phyloP scores from a whole-genome alignment of 2,888 invertebrate genomes.

The Timema cristinae region DNA sequence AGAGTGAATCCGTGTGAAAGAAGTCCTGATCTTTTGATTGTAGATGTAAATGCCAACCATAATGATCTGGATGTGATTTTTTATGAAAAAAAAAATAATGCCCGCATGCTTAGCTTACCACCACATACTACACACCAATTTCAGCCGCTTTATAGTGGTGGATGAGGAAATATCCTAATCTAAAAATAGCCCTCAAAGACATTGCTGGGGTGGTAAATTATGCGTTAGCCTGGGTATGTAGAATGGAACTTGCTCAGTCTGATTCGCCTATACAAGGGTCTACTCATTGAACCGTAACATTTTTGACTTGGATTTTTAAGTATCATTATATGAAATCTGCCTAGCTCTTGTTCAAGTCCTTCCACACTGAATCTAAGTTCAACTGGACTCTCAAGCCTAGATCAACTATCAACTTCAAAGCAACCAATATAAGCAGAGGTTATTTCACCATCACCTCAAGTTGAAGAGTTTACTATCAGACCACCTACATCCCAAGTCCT shows the following conservation, averaged over 20 bases:
- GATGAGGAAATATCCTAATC: conserved; percentile 15
- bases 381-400: background rate
- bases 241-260: conserved; percentile 14
- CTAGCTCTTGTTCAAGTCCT: background rate
- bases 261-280: conserved; percentile 9
- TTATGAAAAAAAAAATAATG: background rate
- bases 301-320: conserved; percentile 14
- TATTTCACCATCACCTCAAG: background rate
- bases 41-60: background rate
- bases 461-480: background rate
- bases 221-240: background rate
- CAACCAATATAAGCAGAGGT: background rate
- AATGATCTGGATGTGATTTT: background rate
- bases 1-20: background rate
- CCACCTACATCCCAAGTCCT: background rate
- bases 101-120: conserved; percentile 7
- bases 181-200: background rate
- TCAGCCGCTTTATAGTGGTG: background rate
- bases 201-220: conserved; percentile 3
- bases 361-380: background rate
- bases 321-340: background rate
- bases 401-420: too few relatives aligned
- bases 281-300: conserved; percentile 14
- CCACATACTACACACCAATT: conserved; percentile 10
- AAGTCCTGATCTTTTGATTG: too few relatives aligned